Evolutionary conservation across 2,888 invertebrate species (phyloP).

Genomic region (Masnerella sp.): DNA sequence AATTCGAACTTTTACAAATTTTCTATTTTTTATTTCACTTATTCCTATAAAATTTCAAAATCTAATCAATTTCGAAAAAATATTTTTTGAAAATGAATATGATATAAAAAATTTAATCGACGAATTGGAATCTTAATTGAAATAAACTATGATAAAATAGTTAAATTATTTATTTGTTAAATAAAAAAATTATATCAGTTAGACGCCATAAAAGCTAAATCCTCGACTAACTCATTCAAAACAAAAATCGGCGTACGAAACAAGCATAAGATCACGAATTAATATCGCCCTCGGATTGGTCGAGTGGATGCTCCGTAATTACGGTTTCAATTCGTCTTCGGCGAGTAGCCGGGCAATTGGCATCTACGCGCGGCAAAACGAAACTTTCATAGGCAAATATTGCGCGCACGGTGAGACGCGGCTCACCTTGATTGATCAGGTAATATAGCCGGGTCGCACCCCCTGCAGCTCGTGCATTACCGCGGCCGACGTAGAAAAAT

Average conservation of each 20-base stretch:
- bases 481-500: conserved; percentile 75
- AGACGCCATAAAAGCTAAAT: too few species aligned
- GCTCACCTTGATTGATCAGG: conserved; percentile 76
- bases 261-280: conserved; percentile 5
- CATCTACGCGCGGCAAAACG: conserved; percentile 27
- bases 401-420: conserved; percentile 67
- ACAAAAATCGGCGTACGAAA: conserved; percentile 1
- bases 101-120: too few species aligned
- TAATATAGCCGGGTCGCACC: conserved; percentile 75
- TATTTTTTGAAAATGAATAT: too few species aligned
- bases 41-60: too few species aligned
- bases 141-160: too few species aligned
- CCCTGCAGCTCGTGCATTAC: conserved; percentile 76
- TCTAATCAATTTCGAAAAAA: too few species aligned
- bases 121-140: too few species aligned
- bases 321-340: conserved; percentile 46
- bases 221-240: too few species aligned
- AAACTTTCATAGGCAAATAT: conserved; percentile 53
- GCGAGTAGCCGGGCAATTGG: conserved; percentile 43
- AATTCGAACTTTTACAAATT: too few species aligned
- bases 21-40: too few species aligned
- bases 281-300: conserved; percentile 19
- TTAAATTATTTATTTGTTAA: too few species aligned
- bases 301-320: conserved; percentile 37
- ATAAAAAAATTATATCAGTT: too few species aligned